A percentile compares a stretch with the other conserved stretches of the same genome.
These are phyloP conservation scores for Dermolepida albohirtum DNA, from an alignment of 2,888 invertebrate genomes.

Conservation along the genomic window DNA sequence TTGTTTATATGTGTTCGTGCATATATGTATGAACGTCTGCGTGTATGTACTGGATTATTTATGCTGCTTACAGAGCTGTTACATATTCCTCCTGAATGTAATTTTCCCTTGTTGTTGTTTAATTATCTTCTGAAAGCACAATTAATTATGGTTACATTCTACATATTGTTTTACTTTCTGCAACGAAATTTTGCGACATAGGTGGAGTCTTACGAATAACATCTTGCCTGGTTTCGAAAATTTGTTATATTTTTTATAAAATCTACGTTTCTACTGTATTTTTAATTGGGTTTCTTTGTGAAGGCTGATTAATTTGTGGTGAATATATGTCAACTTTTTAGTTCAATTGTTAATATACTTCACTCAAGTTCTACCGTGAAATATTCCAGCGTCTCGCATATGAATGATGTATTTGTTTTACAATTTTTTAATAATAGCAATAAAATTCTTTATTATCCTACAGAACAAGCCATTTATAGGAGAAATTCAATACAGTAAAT, in stretches of 20 bases:
- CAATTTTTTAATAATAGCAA: too few species aligned
- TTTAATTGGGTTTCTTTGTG: too few species aligned
- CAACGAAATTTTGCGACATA: conserved; percentile 18
- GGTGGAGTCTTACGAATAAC: conserved; percentile 10
- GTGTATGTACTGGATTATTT: not conserved
- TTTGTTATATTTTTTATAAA: not conserved
- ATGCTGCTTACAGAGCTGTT: conserved; percentile 4
- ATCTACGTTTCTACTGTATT: too few species aligned
- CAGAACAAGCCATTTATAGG: too few species aligned
- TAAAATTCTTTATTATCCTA: too few species aligned
- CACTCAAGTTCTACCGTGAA: too few species aligned
- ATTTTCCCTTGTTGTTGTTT: conserved; percentile 38
- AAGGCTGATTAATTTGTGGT: too few species aligned
- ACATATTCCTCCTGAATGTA: conserved; percentile 32
- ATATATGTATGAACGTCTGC: not conserved
- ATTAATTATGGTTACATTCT: conserved; percentile 42
- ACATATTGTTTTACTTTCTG: conserved; percentile 29
- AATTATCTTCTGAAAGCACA: conserved; percentile 39
- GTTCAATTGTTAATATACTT: too few species aligned
- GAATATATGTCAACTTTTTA: too few species aligned
- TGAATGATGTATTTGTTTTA: too few species aligned
- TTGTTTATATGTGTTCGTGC: not conserved
- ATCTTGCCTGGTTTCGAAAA: not conserved
- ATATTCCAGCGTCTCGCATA: too few species aligned
- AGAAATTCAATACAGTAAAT: too few species aligned